These are phyloP conservation scores for Gambusia holbrooki DNA, from an alignment of 2,113 vertebrate species.

Conservation along the genomic window DNA sequence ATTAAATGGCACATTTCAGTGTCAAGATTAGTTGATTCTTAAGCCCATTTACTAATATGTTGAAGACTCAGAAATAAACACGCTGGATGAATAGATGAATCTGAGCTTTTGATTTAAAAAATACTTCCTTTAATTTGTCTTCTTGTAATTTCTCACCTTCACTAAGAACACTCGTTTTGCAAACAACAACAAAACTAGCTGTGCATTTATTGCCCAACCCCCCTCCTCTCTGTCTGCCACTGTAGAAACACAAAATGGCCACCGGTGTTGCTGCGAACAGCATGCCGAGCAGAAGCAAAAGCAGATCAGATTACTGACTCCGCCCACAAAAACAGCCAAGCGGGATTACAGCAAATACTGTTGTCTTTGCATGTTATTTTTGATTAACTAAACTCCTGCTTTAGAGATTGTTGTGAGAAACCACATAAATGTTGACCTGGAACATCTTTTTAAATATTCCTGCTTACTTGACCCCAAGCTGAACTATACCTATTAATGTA, in stretches of 20 bases:
- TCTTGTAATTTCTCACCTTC: slow-evolving; percentile 6
- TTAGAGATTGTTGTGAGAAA: slow-evolving; percentile 11
- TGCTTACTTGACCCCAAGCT: background rate
- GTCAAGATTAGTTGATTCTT: background rate
- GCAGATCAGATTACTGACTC: slow-evolving; percentile 57
- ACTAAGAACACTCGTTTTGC: background rate
- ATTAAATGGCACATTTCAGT: background rate
- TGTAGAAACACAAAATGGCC: slow-evolving; percentile 78
- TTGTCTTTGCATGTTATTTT: background rate
- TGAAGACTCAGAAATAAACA: background rate
- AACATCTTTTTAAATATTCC: background rate
- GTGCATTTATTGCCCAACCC: slow-evolving; percentile 50
- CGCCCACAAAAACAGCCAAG: slow-evolving; percentile 56
- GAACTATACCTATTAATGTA: background rate
- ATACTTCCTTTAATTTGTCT: background rate
- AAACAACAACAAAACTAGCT: slow-evolving; percentile 18
- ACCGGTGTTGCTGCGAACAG: slow-evolving; percentile 72
- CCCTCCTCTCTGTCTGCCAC: slow-evolving; percentile 34
- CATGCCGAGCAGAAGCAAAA: slow-evolving; percentile 58
- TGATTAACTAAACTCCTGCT: slow-evolving; percentile 20
- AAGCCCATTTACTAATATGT: background rate
- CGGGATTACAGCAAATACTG: slow-evolving; percentile 1
- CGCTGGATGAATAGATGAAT: background rate
- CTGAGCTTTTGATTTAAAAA: background rate
- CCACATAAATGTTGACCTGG: slow-evolving; percentile 12